phyloP scores from a whole-genome alignment of 2,888 invertebrate genomes.

The Brachynemurus nebulosus region DNA sequence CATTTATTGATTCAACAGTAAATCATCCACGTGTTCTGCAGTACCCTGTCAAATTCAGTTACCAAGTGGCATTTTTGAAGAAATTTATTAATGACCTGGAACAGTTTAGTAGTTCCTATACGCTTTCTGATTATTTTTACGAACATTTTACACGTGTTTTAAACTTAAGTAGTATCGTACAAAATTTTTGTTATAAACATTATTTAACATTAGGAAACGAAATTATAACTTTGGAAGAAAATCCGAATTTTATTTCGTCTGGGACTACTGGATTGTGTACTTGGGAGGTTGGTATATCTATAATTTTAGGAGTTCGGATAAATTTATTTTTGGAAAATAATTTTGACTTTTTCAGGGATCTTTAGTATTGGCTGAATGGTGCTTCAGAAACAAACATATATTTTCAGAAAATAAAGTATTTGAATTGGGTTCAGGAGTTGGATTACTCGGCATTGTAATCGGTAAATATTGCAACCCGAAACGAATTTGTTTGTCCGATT shows the following conservation, averaged over 20 bases:
- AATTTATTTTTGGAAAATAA: neutral
- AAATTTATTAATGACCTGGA: conserved; percentile 45
- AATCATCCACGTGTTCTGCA: conserved; percentile 36
- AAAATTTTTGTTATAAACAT: conserved; percentile 53
- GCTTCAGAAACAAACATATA: conserved; percentile 36
- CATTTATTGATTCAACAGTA: conserved; percentile 43
- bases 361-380: conserved; percentile 56
- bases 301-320: neutral
- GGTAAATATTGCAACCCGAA: conserved; percentile 39
- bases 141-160: conserved; percentile 40
- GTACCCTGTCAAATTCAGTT: conserved; percentile 47
- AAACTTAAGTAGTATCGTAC: conserved; percentile 28
- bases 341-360: conserved; percentile 42
- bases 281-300: conserved; percentile 47
- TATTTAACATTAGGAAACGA: conserved; percentile 35
- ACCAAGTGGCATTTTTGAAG: conserved; percentile 52
- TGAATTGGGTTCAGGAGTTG: conserved; percentile 67
- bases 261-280: conserved; percentile 69
- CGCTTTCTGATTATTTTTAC: conserved; percentile 53
- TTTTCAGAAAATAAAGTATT: conserved; percentile 43
- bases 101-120: conserved; percentile 29
- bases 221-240: conserved; percentile 51
- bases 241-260: conserved; percentile 53
- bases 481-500: conserved; percentile 51
- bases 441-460: conserved; percentile 53